These are phyloP conservation scores for Ectemnius continuus DNA, from an alignment of 2,888 invertebrate species.

Conservation along the genomic window DNA sequence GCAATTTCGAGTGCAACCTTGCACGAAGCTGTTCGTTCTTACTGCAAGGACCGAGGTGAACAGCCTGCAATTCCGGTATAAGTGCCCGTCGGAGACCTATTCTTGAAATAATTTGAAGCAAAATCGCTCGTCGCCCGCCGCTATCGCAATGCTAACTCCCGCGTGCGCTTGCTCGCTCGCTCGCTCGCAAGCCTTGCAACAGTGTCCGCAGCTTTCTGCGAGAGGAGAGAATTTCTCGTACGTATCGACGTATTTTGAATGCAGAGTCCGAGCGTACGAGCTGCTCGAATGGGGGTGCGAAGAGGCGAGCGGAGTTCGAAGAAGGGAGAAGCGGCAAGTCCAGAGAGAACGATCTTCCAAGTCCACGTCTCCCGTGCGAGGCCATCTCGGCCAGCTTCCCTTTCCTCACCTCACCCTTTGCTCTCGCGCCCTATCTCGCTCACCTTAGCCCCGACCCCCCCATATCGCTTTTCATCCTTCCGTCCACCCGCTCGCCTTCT, in stretches of 20 bases:
- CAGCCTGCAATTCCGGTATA: neutral
- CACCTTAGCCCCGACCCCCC: conserved; percentile 27
- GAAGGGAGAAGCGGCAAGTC: conserved; percentile 49
- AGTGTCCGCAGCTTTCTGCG: conserved; percentile 38
- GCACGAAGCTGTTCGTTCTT: neutral
- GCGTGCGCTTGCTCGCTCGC: neutral
- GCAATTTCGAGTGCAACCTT: conserved; percentile 2
- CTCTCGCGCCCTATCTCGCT: conserved; percentile 25
- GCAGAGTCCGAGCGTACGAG: conserved; percentile 35
- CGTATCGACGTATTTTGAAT: conserved; percentile 71
- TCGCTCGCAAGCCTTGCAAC: conserved; percentile 35
- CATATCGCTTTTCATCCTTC: conserved; percentile 13
- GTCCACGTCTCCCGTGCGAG: conserved; percentile 56
- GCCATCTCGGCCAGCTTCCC: conserved; percentile 43
- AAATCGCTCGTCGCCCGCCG: neutral
- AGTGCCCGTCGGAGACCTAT: neutral
- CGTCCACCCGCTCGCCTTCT: conserved; percentile 20
- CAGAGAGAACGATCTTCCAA: conserved; percentile 59
- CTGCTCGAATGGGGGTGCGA: conserved; percentile 13
- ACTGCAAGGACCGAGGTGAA: neutral
- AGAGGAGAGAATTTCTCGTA: conserved; percentile 54
- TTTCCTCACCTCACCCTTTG: conserved; percentile 10
- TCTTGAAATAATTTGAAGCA: conserved; percentile 4
- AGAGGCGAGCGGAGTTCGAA: conserved; percentile 37
- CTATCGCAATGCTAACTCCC: too few species aligned